These are phyloP conservation scores for Heliocidaris tuberculata DNA, from an alignment of 35 echinoderm and acorn worm species.

Conservation along the genomic window DNA sequence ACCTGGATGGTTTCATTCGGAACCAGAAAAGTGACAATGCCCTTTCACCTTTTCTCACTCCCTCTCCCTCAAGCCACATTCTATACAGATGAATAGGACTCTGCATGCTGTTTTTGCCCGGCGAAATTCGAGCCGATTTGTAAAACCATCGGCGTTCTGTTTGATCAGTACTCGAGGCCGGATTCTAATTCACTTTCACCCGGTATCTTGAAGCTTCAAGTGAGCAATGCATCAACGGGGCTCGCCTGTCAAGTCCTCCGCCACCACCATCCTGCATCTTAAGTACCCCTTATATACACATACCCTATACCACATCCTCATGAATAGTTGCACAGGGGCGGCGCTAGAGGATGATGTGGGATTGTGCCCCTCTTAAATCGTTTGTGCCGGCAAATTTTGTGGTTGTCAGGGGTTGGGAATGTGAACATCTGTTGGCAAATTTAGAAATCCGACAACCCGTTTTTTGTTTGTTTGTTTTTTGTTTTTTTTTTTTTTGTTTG, in stretches of 20 bases:
- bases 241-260: not conserved
- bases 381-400: no score
- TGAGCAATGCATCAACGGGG: not conserved
- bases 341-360: no score
- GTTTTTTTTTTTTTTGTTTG: no score
- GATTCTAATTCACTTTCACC: not conserved
- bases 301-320: not conserved
- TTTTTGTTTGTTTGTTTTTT: no score
- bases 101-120: not conserved
- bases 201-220: not conserved
- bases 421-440: no score
- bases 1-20: not conserved
- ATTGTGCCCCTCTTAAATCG: no score
- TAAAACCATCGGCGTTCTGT: not conserved
- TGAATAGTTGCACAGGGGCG: not conserved
- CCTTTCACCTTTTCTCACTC: not conserved
- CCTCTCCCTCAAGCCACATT: not conserved
- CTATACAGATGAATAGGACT: not conserved
- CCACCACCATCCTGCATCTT: not conserved
- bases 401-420: no score
- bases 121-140: not conserved
- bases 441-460: no score
- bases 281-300: constrained; percentile 3
- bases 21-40: not conserved
- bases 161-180: constrained; percentile 7